Base-by-base conservation (phyloP, 2,888 invertebrate genomes). In the Halictus ligatus region DNA sequence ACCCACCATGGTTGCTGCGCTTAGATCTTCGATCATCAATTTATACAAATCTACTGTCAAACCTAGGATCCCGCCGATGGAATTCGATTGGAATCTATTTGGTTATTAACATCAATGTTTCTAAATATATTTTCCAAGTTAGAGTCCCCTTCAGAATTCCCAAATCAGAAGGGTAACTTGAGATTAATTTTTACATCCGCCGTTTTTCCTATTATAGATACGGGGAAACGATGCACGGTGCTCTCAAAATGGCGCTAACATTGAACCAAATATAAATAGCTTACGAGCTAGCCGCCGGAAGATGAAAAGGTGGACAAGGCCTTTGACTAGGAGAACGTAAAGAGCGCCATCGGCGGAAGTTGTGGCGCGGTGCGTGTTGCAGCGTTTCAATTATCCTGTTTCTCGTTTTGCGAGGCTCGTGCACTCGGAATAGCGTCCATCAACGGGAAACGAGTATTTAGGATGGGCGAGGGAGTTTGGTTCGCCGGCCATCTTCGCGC, bases 401-500 rank as follows among this genome's bases (percentile, higher is more conserved):
- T 48, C 64, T 64, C 54, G n/a, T 40, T 35, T 40, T 8, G 29
- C 48, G 25, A 7, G 10, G 18, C 35, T n/a, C 18, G 29, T 18
- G 35, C 35, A 35, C 54, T 15, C 18, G 40, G 35, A 64, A 67
- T 72, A 75, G 46, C 73, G 46, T 50, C 40, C 72, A 73, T 75
- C 71, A 82, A 46, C 64, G 40, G 18, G 29, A 29, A 25, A 29
- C 71, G 25, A n/a, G n/a, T 58, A 48, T 79, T 84, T 76, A 76
- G 79, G 74, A 81, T 18, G 83, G 58, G 76, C 13, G 79, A 80
- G 58, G 1, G 35, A 35, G 8, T 76, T 80, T 74, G 76, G 15
- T 77, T 67, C 43, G 50, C 15, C 54, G 25, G 25, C 5, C 75
- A 50, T 50, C 69, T 48, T 69, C 15, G 21, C 43, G 71, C 75